These are phyloP conservation scores for Dynastes grantii DNA, from an alignment of 2,888 invertebrate species.

Conservation along the genomic window DNA sequence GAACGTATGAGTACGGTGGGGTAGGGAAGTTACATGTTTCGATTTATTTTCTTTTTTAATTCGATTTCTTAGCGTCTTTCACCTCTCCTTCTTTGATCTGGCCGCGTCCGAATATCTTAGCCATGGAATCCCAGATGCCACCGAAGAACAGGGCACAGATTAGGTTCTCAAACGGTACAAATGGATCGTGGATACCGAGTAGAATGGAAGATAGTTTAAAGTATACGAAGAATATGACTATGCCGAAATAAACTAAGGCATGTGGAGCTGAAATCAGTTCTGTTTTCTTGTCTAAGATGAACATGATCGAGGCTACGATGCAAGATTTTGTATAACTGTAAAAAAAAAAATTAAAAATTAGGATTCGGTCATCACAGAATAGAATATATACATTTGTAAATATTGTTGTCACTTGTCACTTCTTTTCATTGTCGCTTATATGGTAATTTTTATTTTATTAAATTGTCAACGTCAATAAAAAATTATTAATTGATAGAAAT, in stretches of 20 bases:
- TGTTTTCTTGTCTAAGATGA: conserved; percentile 97
- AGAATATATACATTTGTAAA: no score
- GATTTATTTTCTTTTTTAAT: conserved; percentile 71
- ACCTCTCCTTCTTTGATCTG: conserved; percentile 85
- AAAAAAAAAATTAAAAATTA: conserved; percentile 54
- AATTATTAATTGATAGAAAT: no score
- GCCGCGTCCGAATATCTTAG: conserved; percentile 88
- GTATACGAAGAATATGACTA: conserved; percentile 97
- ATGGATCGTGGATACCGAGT: conserved; percentile 98
- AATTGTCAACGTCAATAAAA: no score
- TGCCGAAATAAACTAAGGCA: conserved; percentile 96
- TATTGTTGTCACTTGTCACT: no score
- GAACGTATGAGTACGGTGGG: background rate
- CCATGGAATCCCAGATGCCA: conserved; percentile 98
- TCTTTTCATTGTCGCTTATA: no score
- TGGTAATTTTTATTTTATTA: no score
- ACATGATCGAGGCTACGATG: conserved; percentile 94
- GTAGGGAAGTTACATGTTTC: background rate
- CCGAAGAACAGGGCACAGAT: conserved; percentile 97
- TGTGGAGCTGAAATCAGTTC: conserved; percentile 97
- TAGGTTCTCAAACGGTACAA: conserved; percentile 98
- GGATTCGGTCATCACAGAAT: no score
- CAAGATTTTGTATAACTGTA: conserved; percentile 97
- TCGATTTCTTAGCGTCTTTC: conserved; percentile 88
- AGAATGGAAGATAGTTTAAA: conserved; percentile 97